Evolutionary conservation across 2,888 invertebrate species (phyloP).

Genomic region (Eristalis intricaria): DNA sequence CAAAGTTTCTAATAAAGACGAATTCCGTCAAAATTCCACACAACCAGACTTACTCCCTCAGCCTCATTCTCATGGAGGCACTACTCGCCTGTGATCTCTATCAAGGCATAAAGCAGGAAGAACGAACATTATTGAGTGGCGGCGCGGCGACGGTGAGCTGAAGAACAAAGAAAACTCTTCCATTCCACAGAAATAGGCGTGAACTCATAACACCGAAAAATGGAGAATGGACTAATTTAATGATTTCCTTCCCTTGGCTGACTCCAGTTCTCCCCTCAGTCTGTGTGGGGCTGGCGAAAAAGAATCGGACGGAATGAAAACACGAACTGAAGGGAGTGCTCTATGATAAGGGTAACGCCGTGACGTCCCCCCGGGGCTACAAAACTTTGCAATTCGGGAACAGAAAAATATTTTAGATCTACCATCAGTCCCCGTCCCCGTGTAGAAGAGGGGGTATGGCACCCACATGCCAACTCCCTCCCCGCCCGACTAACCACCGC

Average conservation of each 20-base stretch:
- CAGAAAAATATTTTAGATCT: background rate
- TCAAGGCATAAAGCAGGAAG: background rate
- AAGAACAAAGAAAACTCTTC: background rate
- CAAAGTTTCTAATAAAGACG: background rate
- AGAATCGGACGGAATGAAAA: background rate
- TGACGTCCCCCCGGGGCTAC: conserved; percentile 41
- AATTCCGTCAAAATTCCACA: background rate
- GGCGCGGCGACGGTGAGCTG: background rate
- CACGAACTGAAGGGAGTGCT: conserved; percentile 12
- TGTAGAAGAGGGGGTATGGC: no score
- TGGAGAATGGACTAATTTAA: conserved; percentile 29
- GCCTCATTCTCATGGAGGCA: background rate
- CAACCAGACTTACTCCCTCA: background rate
- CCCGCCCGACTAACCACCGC: background rate
- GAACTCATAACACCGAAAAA: conserved; percentile 27
- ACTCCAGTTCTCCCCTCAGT: background rate
- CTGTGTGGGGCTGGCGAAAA: background rate
- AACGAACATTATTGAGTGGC: background rate
- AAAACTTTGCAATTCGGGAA: conserved; percentile 42
- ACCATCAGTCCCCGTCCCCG: background rate
- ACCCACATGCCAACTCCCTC: background rate
- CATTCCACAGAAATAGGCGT: conserved; percentile 16
- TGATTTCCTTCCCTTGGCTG: conserved; percentile 5
- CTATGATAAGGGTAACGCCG: conserved; percentile 56
- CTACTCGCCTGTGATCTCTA: background rate